phyloP scores from a whole-genome alignment of 1,140 invertebrate genomes.

The Colletes gigas region DNA sequence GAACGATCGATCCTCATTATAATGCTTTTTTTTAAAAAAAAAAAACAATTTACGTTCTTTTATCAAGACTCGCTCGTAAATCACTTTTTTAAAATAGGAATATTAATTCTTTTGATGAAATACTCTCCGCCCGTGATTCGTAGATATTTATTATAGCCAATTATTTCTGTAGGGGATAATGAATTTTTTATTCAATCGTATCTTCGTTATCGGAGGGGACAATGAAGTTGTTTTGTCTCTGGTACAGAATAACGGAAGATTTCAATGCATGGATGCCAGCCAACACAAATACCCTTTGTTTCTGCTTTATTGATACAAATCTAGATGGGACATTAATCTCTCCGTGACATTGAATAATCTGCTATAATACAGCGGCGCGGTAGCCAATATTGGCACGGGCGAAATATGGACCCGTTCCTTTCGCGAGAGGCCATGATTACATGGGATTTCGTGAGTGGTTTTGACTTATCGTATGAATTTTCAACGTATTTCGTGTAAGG shows the following conservation, averaged over 20 bases:
- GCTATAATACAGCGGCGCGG: constrained; percentile 10
- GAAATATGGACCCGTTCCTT: constrained; percentile 27
- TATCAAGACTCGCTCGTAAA: no score
- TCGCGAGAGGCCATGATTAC: neutral
- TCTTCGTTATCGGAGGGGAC: neutral
- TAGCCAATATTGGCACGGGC: constrained; percentile 28
- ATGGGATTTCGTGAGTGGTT: neutral
- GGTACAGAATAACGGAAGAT: no score
- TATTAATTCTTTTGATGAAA: no score
- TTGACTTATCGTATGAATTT: constrained; percentile 5
- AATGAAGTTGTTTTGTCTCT: neutral
- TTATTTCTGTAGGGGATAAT: no score
- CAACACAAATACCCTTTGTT: constrained; percentile 16
- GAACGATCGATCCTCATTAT: no score
- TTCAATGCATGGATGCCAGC: neutral
- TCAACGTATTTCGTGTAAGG: neutral
- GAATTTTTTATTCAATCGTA: no score
- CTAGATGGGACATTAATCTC: constrained; percentile 27
- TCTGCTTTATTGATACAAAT: constrained; percentile 18
- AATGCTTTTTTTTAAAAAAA: no score
- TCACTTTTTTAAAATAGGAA: no score
- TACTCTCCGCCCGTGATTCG: no score
- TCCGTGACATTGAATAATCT: constrained; percentile 33
- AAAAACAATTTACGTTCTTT: no score
- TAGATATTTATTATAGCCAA: no score